phyloP scores from a whole-genome alignment of 2,888 invertebrate genomes.

The Lordiphosa andalusiaca region DNA sequence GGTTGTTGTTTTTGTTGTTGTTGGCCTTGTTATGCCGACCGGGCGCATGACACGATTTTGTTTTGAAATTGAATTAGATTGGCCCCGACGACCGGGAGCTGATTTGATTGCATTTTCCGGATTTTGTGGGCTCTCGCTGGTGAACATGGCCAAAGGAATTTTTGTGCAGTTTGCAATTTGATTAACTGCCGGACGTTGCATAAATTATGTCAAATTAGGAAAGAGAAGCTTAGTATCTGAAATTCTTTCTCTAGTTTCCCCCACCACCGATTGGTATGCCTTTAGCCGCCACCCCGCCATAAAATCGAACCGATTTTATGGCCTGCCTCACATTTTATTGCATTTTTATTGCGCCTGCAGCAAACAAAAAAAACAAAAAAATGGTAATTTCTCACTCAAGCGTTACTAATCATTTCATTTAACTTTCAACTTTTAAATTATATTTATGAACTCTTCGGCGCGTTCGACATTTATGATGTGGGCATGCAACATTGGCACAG shows the following conservation, averaged over 20 bases:
- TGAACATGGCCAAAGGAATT: constrained; percentile 41
- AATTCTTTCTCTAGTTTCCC: neutral
- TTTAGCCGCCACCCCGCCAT: constrained; percentile 53
- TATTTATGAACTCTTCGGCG: constrained; percentile 52
- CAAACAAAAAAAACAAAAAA: constrained; percentile 18
- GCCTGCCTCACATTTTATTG: constrained; percentile 63
- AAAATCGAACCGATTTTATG: constrained; percentile 57
- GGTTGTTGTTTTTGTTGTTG: constrained; percentile 16
- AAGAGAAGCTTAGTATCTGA: neutral
- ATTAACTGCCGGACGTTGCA: constrained; percentile 58
- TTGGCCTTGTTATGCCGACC: constrained; percentile 2
- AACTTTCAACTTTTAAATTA: constrained; percentile 66
- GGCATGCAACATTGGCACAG: constrained; percentile 19
- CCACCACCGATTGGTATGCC: neutral
- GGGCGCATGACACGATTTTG: constrained; percentile 59
- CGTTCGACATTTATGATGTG: constrained; percentile 63
- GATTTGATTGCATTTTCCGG: constrained; percentile 66
- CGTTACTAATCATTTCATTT: constrained; percentile 76
- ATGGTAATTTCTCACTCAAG: constrained; percentile 54
- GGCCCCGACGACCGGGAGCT: constrained; percentile 58
- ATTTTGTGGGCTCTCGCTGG: constrained; percentile 4
- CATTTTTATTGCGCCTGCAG: constrained; percentile 73
- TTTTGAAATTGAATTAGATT: constrained; percentile 70
- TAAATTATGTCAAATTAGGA: constrained; percentile 61
- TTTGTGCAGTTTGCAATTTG: constrained; percentile 61